Conservation (phyloP, 2,113 vertebrate genomes). For the Genyomyrus donnyi region DNA sequence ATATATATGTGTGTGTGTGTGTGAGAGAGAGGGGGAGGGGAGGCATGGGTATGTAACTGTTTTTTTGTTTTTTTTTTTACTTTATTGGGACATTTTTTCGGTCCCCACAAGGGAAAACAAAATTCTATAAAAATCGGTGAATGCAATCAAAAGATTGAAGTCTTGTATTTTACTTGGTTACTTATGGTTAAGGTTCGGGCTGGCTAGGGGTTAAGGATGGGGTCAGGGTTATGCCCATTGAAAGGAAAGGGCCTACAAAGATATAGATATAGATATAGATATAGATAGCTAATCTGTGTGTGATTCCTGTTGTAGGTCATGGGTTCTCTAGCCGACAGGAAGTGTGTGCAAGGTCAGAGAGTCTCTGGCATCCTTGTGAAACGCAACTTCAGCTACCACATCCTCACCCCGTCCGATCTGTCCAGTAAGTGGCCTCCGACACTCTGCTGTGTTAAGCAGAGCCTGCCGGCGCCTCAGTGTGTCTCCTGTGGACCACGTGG, state of each 20-base stretch:
- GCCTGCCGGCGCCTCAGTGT: neutral
- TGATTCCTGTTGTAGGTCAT: conserved; percentile 72
- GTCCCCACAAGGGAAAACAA: neutral
- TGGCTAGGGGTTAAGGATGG: neutral
- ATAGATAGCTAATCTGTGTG: neutral
- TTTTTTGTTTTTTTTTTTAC: neutral
- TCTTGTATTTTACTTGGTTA: neutral
- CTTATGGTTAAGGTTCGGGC: neutral
- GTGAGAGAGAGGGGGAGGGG: too few relatives aligned
- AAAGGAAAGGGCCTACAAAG: neutral
- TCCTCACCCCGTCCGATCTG: conserved; percentile 86
- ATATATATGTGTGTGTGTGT: neutral
- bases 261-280: neutral
- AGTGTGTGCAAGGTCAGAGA: conserved; percentile 81
- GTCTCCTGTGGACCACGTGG: neutral
- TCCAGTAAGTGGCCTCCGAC: conserved; percentile 67
- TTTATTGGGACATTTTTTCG: too few relatives aligned
- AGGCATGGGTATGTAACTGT: neutral
- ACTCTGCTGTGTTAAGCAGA: neutral
- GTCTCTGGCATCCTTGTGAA: conserved; percentile 96
- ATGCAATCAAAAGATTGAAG: neutral
- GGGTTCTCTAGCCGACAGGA: conserved; percentile 88
- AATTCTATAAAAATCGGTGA: neutral
- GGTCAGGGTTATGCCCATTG: neutral
- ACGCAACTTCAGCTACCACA: conserved; percentile 95